Base-by-base conservation (phyloP, 1,140 invertebrate genomes). In the Drosophila sp. region DNA sequence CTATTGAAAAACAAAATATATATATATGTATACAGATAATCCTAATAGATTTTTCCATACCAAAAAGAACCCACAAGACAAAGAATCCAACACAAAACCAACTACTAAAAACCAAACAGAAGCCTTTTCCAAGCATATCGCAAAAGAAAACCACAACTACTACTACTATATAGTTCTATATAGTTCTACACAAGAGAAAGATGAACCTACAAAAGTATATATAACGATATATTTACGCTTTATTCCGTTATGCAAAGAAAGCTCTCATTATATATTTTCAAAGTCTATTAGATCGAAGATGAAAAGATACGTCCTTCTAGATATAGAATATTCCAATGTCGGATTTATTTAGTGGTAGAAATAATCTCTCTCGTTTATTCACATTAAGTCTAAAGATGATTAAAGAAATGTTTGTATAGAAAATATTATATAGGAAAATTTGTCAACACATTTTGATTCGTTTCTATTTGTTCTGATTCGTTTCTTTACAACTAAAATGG, bases 261-360 rank as follows among this genome's bases (percentile, higher is more conserved):
- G 40, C 33, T 3, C 5, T n/a, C 57, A 66, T 71, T 64, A 76
- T 80, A 77, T 80, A 77, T 80, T 78, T 80, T 80, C 61, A 78
- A 71, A 78, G 71, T 80, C 78, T 80, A 80, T 78, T 78, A 69
- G 75, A 17, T 62, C 63, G 71, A 77, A 80, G 10, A 38, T 68
- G 69, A 62, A 66, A 72, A 73, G 25, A 25, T 70, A 70, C 66
- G 63, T 77, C 71, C 67, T 74, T 75, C 64, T 63, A 70, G 25
- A 76, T 47, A 63, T 47, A 76, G 61, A 62, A 17, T 61, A 78
- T 71, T 72, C 66, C 56, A 67, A 66, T 54, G 23, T 63, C 60
- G 27, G 62, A 41, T 44, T 30, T 38, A 29, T 60, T 33, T 61
- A 62, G 57, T 35, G 61, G 60, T 67, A 54, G 44, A 54, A 50